Percentiles rank a stretch among this genome's conserved stretches.
Evolutionary conservation across 2,888 invertebrate genomes (phyloP).

Genomic region (Cordilura impudica): DNA sequence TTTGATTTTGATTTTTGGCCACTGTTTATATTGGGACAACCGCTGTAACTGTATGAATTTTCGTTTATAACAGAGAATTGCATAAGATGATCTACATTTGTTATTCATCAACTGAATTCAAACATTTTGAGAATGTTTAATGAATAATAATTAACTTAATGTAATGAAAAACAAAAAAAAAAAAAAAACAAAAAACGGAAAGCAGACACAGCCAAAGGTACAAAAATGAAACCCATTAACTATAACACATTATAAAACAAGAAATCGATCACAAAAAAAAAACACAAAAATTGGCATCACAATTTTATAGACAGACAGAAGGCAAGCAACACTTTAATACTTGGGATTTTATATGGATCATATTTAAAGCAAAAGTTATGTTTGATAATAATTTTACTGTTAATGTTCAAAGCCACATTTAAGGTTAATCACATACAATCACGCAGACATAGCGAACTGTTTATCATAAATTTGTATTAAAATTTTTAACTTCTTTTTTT

Average conservation of each 20-base stretch:
- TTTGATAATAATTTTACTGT: too few relatives aligned
- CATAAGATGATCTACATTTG: slow-evolving; percentile 45
- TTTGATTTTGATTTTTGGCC: slow-evolving; percentile 5
- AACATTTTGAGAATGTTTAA: slow-evolving; percentile 25
- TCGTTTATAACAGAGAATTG: slow-evolving; percentile 16
- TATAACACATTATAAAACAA: not conserved
- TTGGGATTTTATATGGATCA: not conserved
- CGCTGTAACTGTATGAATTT: not conserved
- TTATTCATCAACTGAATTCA: slow-evolving; percentile 39
- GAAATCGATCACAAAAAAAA: not conserved
- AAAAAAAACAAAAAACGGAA: not conserved
- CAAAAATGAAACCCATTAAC: not conserved
- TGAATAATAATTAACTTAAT: slow-evolving; percentile 34
- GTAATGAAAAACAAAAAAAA: not conserved
- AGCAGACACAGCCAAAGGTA: not conserved
- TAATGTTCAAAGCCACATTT: not conserved
- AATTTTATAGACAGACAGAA: not conserved
- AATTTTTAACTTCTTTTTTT: not conserved
- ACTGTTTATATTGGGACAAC: not conserved
- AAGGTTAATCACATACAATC: not conserved
- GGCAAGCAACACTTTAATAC: not conserved
- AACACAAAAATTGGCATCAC: not conserved
- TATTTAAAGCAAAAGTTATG: not conserved
- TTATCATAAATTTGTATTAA: not conserved
- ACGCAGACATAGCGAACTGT: not conserved